Evolutionary conservation across 2,113 vertebrate species (phyloP).

Genomic region (Gymnogyps californianus): DNA sequence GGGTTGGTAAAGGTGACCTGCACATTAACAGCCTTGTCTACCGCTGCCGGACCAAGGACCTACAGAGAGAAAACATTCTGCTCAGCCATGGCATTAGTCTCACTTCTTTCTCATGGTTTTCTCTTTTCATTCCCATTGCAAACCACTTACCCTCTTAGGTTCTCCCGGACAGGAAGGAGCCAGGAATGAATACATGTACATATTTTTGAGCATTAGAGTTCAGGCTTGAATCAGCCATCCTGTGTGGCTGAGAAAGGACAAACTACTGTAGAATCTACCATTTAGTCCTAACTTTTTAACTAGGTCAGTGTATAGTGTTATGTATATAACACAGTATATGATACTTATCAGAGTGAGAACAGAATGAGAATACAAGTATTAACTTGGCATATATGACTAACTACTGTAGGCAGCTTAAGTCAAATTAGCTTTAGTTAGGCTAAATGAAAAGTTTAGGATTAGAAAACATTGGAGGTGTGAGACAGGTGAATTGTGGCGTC

Average conservation of each 20-base stretch:
- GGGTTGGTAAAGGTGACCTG: slow-evolving; percentile 53
- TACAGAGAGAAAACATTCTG: background rate
- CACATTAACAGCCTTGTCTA: background rate
- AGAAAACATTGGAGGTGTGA: background rate
- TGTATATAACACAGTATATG: background rate
- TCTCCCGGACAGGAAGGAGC: background rate
- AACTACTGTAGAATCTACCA: background rate
- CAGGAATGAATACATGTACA: background rate
- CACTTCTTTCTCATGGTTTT: background rate
- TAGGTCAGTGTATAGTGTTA: background rate
- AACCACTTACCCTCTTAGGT: background rate
- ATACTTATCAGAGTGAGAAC: background rate
- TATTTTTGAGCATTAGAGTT: background rate
- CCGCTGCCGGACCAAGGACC: slow-evolving; percentile 9
- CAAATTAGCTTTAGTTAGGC: background rate
- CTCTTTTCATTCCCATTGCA: background rate
- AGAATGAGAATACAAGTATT: background rate
- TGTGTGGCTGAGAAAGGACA: background rate
- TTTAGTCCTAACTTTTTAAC: background rate
- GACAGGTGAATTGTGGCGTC: background rate
- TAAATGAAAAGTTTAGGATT: background rate
- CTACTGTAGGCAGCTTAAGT: background rate
- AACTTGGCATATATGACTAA: background rate
- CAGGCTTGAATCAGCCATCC: background rate
- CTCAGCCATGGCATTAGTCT: background rate